Evolutionary conservation across 2,888 invertebrate genomes (phyloP).

Genomic region (Hypomecis atomaria): DNA sequence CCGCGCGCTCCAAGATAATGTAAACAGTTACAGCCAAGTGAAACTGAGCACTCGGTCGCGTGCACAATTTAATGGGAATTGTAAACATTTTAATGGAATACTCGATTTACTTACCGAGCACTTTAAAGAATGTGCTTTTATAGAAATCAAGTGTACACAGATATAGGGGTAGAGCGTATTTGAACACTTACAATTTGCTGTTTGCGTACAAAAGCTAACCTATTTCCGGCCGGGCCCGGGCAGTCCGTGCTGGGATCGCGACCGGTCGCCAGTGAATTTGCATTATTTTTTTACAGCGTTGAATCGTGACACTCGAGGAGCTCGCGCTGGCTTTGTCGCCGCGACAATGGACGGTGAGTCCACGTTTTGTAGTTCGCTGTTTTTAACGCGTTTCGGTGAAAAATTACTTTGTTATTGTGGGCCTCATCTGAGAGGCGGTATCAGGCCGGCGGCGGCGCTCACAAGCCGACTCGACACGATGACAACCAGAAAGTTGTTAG

Average conservation of each 20-base stretch:
- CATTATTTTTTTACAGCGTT: slow-evolving; percentile 78
- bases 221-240: not conserved
- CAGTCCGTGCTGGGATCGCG: slow-evolving; percentile 31
- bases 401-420: slow-evolving; percentile 70
- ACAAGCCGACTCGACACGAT: slow-evolving; percentile 23
- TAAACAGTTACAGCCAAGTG: slow-evolving; percentile 1
- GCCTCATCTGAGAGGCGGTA: slow-evolving; percentile 12
- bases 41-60: slow-evolving; percentile 11
- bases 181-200: not conserved
- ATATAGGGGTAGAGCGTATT: too few species aligned
- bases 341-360: slow-evolving; percentile 68
- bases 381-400: slow-evolving; percentile 55
- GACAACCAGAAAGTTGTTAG: slow-evolving; percentile 24
- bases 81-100: not conserved
- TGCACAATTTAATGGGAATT: not conserved
- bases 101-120: not conserved
- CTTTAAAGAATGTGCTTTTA: not conserved
- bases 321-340: slow-evolving; percentile 62
- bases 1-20: slow-evolving; percentile 7
- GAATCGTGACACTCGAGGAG: slow-evolving; percentile 66
- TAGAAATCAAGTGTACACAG: too few species aligned
- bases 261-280: slow-evolving; percentile 67
- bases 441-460: not conserved
- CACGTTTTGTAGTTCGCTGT: slow-evolving; percentile 65
- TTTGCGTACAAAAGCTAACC: slow-evolving; percentile 21